Evolutionary conservation across 2,888 invertebrate species (phyloP), one percentile per base, ranked within the genome.

Genomic region (Drosophila colorata): DNA sequence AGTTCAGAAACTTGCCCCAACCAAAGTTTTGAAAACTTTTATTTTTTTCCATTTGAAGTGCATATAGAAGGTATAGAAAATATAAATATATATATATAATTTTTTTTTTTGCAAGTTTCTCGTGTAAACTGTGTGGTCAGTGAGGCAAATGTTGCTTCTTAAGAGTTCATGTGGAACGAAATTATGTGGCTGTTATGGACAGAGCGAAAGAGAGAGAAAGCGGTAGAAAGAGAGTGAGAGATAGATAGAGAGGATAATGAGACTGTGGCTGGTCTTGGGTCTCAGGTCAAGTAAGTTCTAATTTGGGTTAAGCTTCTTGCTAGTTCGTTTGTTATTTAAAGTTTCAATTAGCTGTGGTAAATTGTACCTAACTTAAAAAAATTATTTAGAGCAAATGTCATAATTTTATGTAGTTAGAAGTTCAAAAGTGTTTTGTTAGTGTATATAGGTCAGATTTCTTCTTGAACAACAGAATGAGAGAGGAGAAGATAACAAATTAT

Each of bases 121-220:
- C 55, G 43, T 52, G 67, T 68, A 65, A 74, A 70, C 87, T 74
- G 64, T 78, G 85, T 74, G 83, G 87, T 88, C 89, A 88, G 74
- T 64, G 69, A 80, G 85, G 89, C 87, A 77, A 80, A 74, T 64
- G 78, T 72, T 80, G 64, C 69, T 80, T 63, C 51, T 40, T 25
- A 68, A 67, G 63, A 88, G 78, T 87, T 83, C 83, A 77, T 70
- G 71, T 83, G 80, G 65, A 88, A 88, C 49, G 52, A 87, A 83
- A 87, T 83, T 68, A 74, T 87, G 74, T 72, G 65, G 64, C 57
- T 63, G 63, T 38, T 72, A 44, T 51, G 57, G 55, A 13, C 78
- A 63, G 58, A 31, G 11, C 6, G 7, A 31, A 5, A 20, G 31
- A 11, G 38, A 13, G 14, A 25, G 9, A n/a, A n/a, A 9, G 13